Evolutionary conservation across 2,797 vertebrate genomes (phyloP), one percentile per base, ranked within the genome.

Genomic region (Diceros bicornis): DNA sequence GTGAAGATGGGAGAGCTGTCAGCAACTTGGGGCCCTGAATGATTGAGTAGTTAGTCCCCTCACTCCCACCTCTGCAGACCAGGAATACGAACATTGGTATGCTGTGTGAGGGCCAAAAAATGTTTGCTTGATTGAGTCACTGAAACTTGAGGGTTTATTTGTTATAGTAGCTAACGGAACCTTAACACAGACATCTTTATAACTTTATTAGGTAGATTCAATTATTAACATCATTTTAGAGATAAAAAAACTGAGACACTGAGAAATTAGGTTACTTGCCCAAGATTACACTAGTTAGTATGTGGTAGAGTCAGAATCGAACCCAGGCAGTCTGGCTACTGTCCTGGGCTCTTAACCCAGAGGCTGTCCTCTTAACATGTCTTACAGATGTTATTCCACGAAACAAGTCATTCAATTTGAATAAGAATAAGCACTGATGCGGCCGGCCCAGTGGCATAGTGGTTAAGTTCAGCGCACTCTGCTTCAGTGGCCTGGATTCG

Each of bases 21-120:
- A 83, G 12, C 1, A 55, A 64, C 0, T 0, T 11, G 3, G 52
- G 25, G 3, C 10, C 0, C 7, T 32, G 1, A 13, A 32, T 57
- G 16, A 64, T 4, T 14, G 17, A 57, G 2, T 17, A 4, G 3
- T 57, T 32, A 11, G 6, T 57, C 7, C 4, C 13, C n/a, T 44
- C 18, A 4, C 5, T 27, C 32, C 9, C 7, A 2, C 0, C 20
- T 50, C 16, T 20, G 23, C 34, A 68, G 9, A 16, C 5, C 32
- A 55, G 23, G 7, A 17, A n/a, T 8, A 16, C 34, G 14, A 74
- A 13, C 7, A 50, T 2, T 18, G 13, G 8, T n/a, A 2, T 71
- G 8, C 23, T 50, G 25, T 13, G 6, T 57, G 20, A 62, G 21
- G 59, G 34, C 1, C 55, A 29, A 61, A 52, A 77, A 25, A 20